Conservation (phyloP, 2,113 vertebrate species). For the Oncorhynchus tshawytscha region DNA sequence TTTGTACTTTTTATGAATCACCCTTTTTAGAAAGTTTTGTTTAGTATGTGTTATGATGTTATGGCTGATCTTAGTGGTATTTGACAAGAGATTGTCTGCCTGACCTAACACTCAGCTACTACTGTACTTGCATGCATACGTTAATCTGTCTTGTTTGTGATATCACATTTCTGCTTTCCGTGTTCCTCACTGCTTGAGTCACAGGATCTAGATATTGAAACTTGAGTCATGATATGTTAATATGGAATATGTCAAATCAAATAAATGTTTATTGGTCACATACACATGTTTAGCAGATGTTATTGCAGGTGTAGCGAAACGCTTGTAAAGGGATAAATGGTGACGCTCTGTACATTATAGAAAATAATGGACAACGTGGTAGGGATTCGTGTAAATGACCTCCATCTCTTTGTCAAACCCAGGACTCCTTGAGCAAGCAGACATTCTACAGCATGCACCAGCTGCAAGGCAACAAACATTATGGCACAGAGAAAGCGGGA, state of each 20-base stretch:
- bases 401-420: neutral
- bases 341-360: no score
- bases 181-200: neutral
- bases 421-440: slow-evolving; percentile 67
- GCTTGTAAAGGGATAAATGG: no score
- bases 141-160: slow-evolving; percentile 2
- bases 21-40: neutral
- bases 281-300: no score
- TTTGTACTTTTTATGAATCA: neutral
- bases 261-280: no score
- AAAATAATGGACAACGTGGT: no score
- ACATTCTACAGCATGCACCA: slow-evolving; percentile 71
- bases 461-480: slow-evolving; percentile 72
- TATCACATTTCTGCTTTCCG: slow-evolving; percentile 8
- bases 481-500: slow-evolving; percentile 67
- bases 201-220: no score
- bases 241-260: no score
- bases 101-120: neutral
- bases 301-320: no score
- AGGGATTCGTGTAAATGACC: neutral
- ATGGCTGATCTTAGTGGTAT: neutral
- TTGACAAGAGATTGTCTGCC: neutral
- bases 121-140: neutral
- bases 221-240: no score
- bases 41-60: neutral